These are phyloP conservation scores for Mastacembelus armatus DNA, from an alignment of 2,797 vertebrate genomes.

Conservation along the genomic window DNA sequence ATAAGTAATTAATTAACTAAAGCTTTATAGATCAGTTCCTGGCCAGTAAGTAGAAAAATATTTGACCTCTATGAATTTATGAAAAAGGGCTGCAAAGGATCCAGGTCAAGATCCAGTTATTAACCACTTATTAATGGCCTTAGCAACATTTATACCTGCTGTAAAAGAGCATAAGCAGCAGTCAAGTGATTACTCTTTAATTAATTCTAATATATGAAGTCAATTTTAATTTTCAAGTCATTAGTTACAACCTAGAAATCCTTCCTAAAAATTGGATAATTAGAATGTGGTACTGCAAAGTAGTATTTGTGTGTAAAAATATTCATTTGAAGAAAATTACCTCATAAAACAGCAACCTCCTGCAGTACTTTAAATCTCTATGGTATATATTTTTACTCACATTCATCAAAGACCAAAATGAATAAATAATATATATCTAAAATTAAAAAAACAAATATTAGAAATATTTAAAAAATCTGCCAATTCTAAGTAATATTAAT, in stretches of 20 bases:
- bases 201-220: too few species aligned
- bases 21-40: neutral
- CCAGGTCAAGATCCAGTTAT: neutral
- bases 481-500: constrained; percentile 10
- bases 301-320: neutral
- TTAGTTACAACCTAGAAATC: neutral
- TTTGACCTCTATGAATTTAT: too few species aligned
- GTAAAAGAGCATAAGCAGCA: neutral
- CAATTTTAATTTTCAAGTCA: too few species aligned
- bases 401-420: neutral
- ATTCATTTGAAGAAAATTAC: neutral
- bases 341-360: neutral
- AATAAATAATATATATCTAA: neutral
- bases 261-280: constrained; percentile 5
- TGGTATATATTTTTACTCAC: neutral
- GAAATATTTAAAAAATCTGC: neutral
- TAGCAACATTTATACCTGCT: neutral
- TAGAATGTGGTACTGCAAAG: neutral
- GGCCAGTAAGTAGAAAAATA: too few species aligned
- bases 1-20: neutral
- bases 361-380: neutral
- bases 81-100: too few species aligned
- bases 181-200: neutral
- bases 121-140: neutral
- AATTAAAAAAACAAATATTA: neutral